Conservation (phyloP, 2,797 vertebrate species). For the Anolis apletophallus region DNA sequence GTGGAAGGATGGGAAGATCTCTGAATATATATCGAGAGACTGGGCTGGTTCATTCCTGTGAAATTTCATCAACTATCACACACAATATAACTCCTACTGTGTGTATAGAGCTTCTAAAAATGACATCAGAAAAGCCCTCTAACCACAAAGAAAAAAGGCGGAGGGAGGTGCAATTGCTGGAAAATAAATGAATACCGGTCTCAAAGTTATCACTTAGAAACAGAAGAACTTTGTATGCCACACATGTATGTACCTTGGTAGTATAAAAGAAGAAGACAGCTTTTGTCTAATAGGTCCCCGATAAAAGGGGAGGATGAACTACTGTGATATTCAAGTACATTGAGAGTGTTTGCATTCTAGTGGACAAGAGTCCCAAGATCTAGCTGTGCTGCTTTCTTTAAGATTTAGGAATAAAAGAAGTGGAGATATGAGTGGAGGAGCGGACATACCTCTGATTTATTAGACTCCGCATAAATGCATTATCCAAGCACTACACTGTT, state of each 20-base stretch:
- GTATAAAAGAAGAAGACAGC: not conserved
- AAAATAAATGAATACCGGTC: not conserved
- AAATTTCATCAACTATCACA: not conserved
- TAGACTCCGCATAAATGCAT: constrained; percentile 27
- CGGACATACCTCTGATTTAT: constrained; percentile 25
- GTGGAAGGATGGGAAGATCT: not conserved
- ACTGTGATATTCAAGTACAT: not conserved
- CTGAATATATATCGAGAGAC: not conserved
- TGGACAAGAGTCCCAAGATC: not conserved
- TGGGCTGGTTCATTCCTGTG: not conserved
- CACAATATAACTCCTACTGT: not conserved
- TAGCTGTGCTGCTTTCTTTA: not conserved
- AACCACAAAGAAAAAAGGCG: not conserved
- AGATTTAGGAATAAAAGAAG: not conserved
- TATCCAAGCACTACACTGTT: constrained; percentile 20
- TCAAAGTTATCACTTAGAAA: not conserved
- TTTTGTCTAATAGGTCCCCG: not conserved
- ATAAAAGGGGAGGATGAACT: no score
- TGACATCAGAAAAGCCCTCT: not conserved
- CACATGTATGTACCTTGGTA: not conserved
- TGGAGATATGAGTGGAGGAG: not conserved
- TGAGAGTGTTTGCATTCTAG: not conserved
- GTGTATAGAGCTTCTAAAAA: not conserved
- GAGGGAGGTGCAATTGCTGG: not conserved
- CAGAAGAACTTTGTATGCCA: not conserved